Evolutionary conservation across 2,797 vertebrate genomes (phyloP).

Genomic region (Cetoscarus ocellatus): DNA sequence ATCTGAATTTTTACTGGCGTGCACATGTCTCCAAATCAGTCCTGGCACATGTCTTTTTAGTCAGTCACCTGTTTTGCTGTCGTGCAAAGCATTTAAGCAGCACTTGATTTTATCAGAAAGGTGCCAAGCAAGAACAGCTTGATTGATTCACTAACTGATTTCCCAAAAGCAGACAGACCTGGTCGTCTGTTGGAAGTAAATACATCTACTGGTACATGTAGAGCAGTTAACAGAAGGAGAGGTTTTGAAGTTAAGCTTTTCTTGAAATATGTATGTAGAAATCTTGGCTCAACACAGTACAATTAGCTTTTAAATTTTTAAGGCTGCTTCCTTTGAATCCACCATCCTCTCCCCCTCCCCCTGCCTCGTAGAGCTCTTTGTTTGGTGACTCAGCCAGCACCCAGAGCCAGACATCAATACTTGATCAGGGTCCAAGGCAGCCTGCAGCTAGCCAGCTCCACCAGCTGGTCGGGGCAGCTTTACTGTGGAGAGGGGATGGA

Average conservation of each 20-base stretch:
- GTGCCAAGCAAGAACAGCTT: too few species aligned
- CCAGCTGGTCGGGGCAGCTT: conserved; percentile 73
- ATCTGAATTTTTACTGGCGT: too few species aligned
- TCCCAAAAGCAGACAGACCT: not conserved
- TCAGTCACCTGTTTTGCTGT: too few species aligned
- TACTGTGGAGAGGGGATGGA: conserved; percentile 38
- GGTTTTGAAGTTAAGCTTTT: conserved; percentile 14
- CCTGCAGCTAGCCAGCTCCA: conserved; percentile 70
- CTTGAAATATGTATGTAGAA: conserved; percentile 27
- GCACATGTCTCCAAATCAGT: too few species aligned
- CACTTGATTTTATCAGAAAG: too few species aligned
- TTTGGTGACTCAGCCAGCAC: conserved; percentile 52
- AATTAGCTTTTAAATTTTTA: conserved; percentile 44
- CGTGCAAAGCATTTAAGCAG: too few species aligned
- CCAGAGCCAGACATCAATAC: conserved; percentile 66
- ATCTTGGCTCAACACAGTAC: conserved; percentile 25
- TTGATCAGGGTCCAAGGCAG: conserved; percentile 71
- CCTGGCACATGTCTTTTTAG: too few species aligned
- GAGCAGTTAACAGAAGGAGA: not conserved
- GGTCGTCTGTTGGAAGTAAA: conserved; percentile 8
- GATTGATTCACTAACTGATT: too few species aligned
- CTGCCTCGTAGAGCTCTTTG: conserved; percentile 33
- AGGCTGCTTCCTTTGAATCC: conserved; percentile 35
- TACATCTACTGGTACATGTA: not conserved
- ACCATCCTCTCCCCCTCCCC: conserved; percentile 21